phyloP scores from a whole-genome alignment of 1,140 invertebrate species.

The Bombus vancouverensis region DNA sequence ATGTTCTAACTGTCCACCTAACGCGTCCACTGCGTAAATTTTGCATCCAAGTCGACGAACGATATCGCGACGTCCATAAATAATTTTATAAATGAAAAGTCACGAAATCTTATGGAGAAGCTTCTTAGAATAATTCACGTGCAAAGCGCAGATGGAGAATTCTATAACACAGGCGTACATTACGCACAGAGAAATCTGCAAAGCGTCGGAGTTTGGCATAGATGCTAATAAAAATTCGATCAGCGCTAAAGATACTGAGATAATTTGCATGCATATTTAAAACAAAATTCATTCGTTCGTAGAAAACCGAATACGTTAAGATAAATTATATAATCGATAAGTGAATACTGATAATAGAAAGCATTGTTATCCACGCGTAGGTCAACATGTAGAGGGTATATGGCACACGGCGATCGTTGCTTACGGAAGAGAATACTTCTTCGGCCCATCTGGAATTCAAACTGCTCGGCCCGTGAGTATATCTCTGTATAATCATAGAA shows the following conservation, averaged over 20 bases:
- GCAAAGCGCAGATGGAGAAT: too few relatives aligned
- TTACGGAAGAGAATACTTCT: conserved; percentile 94
- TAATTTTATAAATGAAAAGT: not conserved
- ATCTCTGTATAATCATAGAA: not conserved
- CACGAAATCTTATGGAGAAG: not conserved
- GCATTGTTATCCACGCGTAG: conserved; percentile 80
- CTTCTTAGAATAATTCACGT: too few relatives aligned
- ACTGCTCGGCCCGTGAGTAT: conserved; percentile 90
- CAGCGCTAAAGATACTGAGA: not conserved
- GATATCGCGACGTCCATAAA: too few relatives aligned
- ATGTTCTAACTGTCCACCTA: too few relatives aligned
- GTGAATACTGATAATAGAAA: not conserved
- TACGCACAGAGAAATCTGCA: too few relatives aligned
- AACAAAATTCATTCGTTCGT: too few relatives aligned
- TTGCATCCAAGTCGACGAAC: too few relatives aligned
- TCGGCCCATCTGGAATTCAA: conserved; percentile 90
- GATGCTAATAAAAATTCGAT: not conserved
- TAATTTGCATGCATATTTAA: not conserved
- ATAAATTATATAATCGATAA: not conserved
- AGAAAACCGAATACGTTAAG: not conserved
- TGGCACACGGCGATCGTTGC: conserved; percentile 95
- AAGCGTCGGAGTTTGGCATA: too few relatives aligned
- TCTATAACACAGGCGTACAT: too few relatives aligned
- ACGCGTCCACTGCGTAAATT: too few relatives aligned
- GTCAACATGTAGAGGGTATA: conserved; percentile 91